Evolutionary conservation across 2,888 invertebrate species (phyloP), one percentile per base, ranked within the genome.

Genomic region (Idaea biselata): DNA sequence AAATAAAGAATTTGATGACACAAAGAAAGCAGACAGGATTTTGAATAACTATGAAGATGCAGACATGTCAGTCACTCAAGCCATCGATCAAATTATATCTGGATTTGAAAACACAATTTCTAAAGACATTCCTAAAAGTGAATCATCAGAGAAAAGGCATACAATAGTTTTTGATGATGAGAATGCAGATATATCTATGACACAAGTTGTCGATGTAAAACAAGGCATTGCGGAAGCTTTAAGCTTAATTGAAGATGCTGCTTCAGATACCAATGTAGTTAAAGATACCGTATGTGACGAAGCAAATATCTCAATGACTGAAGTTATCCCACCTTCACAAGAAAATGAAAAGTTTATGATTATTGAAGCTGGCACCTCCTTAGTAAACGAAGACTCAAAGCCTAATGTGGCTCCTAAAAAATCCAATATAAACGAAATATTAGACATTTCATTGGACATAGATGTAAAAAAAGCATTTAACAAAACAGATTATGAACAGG

Each of bases 161-260:
- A 73, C 74, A 14, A 63, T 73, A 7, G 60, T 74, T 0, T 71
- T 70, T 61, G 69, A 73, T 32, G 62, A 71, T 18, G 68, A 73
- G 6, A 64, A 68, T 0, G 72, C 66, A 0, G 68, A 81, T 63
- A 68, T 78, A n/a, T 79, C 80, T n/a, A 65, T 78, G 17, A 77
- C 77, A 16, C 69, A 77, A 71, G 69, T 67, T n/a, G 64, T 76
- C 8, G 61, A 73, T n/a, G 60, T 58, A n/a, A 73, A 74, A 53
- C 58, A 69, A 58, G 64, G 75, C 18, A 59, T 25, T 25, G 25
- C 25, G 3, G 25, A 25, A 25, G 5, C 25, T 25, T 25, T 25
- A 25, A 25, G 25, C 25, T 5, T 25, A 25, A 25, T 25, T 3
- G 5, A 64, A 16, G 55, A 63, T 55, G 25, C 53, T 7, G 25